Evolutionary conservation across 2,888 invertebrate species (phyloP).

Genomic region (Drosophila anceps): DNA sequence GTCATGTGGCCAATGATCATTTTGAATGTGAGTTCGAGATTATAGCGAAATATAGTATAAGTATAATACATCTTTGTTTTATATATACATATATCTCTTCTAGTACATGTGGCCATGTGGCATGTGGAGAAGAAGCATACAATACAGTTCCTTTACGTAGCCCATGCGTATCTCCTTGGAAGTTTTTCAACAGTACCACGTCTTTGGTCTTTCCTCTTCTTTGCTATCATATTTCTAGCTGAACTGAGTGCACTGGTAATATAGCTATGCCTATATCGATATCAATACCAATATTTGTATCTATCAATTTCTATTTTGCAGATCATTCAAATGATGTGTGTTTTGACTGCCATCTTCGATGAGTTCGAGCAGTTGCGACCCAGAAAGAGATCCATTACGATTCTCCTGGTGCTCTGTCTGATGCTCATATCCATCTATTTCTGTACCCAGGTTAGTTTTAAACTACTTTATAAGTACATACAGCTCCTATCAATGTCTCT

Average conservation of each 20-base stretch:
- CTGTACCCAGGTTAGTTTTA: slow-evolving; percentile 78
- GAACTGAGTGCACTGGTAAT: slow-evolving; percentile 91
- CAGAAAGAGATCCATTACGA: slow-evolving; percentile 64
- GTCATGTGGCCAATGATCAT: slow-evolving; percentile 82
- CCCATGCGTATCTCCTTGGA: slow-evolving; percentile 80
- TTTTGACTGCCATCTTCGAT: slow-evolving; percentile 83
- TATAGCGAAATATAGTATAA: background rate
- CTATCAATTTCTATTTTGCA: slow-evolving; percentile 21
- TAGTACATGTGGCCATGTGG: slow-evolving; percentile 80
- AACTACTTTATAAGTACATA: background rate
- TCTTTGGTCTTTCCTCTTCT: slow-evolving; percentile 91
- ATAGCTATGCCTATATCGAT: background rate
- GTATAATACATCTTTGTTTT: background rate
- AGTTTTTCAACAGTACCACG: slow-evolving; percentile 76
- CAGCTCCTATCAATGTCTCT: background rate
- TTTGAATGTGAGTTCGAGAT: slow-evolving; percentile 74
- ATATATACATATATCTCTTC: background rate
- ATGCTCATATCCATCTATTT: slow-evolving; percentile 77
- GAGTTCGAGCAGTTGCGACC: slow-evolving; percentile 80
- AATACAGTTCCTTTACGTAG: slow-evolving; percentile 81
- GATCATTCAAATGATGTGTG: slow-evolving; percentile 82
- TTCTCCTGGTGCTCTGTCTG: slow-evolving; percentile 59
- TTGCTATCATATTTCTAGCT: slow-evolving; percentile 91
- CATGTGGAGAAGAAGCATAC: slow-evolving; percentile 80
- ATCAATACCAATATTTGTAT: background rate